These are phyloP conservation scores for Myiotriccus ornatus DNA, from an alignment of 2,797 vertebrate genomes.

Conservation along the genomic window DNA sequence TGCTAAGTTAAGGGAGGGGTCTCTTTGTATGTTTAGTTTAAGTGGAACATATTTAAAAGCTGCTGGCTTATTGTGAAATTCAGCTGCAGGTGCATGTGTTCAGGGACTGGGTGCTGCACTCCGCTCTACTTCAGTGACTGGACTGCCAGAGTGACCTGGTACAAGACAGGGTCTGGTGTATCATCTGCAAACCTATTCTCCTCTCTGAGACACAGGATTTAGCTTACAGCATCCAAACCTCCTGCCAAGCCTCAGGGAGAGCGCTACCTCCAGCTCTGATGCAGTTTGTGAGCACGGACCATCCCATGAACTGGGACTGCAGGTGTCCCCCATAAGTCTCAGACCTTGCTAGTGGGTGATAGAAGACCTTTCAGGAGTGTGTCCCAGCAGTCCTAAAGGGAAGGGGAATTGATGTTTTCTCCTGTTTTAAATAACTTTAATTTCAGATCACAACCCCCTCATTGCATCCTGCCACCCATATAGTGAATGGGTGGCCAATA, in stretches of 20 bases:
- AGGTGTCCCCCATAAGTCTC: background rate
- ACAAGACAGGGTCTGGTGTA: fast-evolving
- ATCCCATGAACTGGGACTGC: background rate
- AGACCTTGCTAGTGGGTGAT: background rate
- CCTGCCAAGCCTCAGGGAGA: background rate
- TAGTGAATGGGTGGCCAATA: background rate
- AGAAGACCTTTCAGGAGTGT: background rate
- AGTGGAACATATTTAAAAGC: background rate
- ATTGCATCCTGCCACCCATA: background rate
- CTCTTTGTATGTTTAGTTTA: background rate
- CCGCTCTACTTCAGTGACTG: background rate
- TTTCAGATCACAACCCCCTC: background rate
- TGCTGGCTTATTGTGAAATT: background rate
- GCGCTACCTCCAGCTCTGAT: background rate
- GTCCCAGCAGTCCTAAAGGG: background rate
- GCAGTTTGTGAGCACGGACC: background rate
- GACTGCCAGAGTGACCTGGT: fast-evolving
- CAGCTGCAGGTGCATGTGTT: background rate
- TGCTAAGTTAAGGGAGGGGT: background rate
- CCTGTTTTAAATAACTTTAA: background rate
- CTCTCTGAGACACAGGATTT: background rate
- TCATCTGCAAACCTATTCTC: fast-evolving
- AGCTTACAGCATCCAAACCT: background rate
- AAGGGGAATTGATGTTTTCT: background rate
- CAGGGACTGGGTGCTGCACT: background rate